phyloP scores from a whole-genome alignment of 2,888 invertebrate genomes.

The Aethes cnicana region DNA sequence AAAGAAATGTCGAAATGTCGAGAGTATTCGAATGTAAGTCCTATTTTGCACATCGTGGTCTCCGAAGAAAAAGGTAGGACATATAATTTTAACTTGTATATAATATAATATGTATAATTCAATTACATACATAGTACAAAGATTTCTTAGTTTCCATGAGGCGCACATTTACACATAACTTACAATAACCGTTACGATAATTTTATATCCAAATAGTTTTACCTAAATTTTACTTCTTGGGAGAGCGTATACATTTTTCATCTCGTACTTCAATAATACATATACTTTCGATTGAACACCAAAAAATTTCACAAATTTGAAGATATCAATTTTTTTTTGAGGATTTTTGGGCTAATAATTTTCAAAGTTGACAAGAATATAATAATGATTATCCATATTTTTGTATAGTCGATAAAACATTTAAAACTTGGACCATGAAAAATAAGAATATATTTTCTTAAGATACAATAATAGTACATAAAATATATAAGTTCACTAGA shows the following conservation, averaged over 20 bases:
- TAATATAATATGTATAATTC: constrained; percentile 78
- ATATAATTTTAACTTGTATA: constrained; percentile 76
- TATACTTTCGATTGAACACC: constrained; percentile 80
- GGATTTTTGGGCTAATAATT: constrained; percentile 73
- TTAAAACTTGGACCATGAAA: constrained; percentile 83
- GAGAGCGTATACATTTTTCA: constrained; percentile 81
- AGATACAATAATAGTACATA: constrained; percentile 82
- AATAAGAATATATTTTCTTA: constrained; percentile 82
- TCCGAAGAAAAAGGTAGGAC: constrained; percentile 76
- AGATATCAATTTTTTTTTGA: constrained; percentile 74
- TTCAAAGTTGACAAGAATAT: constrained; percentile 81
- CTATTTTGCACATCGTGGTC: constrained; percentile 73
- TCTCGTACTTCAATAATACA: constrained; percentile 72
- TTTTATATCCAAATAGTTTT: constrained; percentile 79
- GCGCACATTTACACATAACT: constrained; percentile 78
- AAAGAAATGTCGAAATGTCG: constrained; percentile 66
- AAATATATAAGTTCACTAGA: constrained; percentile 82
- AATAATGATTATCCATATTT: constrained; percentile 81
- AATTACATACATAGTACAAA: constrained; percentile 81
- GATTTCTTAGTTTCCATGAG: constrained; percentile 78
- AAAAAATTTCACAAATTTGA: constrained; percentile 79
- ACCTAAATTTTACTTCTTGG: constrained; percentile 72
- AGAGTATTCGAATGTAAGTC: constrained; percentile 53
- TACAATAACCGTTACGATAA: constrained; percentile 71
- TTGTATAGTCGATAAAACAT: constrained; percentile 83